Conservation (phyloP, 2,113 vertebrate species). For the Megaptera novaeangliae region DNA sequence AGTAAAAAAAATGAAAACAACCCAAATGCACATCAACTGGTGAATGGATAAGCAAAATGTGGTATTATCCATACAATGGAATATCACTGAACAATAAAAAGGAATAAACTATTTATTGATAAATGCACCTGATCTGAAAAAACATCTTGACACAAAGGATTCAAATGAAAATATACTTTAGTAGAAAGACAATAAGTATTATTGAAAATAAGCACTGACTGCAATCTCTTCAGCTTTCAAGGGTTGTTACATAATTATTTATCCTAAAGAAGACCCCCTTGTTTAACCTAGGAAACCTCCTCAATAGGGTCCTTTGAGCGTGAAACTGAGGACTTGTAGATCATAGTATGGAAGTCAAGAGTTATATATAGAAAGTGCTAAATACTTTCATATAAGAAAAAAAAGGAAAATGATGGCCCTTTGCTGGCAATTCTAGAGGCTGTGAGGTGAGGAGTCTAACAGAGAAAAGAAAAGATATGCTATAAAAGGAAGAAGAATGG, state of each 20-base stretch:
- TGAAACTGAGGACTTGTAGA: not conserved
- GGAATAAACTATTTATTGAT: not conserved
- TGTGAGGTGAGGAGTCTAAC: not conserved
- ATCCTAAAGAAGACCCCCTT: not conserved
- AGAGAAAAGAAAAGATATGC: not conserved
- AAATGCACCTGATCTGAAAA: not conserved
- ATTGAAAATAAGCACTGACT: not conserved
- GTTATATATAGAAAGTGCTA: not conserved
- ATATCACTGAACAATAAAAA: not conserved
- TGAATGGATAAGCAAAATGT: not conserved
- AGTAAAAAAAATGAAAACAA: not conserved
- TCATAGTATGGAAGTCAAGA: not conserved
- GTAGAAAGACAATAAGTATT: not conserved
- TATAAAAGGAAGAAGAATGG: not conserved
- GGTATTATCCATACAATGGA: too few species aligned
- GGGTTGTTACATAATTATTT: not conserved
- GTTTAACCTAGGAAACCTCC: not conserved
- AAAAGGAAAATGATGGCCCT: not conserved
- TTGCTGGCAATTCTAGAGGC: not conserved
- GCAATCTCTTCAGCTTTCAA: not conserved
- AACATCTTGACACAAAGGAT: not conserved
- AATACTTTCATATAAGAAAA: not conserved
- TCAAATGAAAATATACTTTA: not conserved
- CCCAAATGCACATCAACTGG: not conserved
- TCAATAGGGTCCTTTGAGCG: not conserved